Evolutionary conservation across 2,113 vertebrate genomes (phyloP), one percentile per base, ranked within the genome.

Genomic region (Cariama cristata): DNA sequence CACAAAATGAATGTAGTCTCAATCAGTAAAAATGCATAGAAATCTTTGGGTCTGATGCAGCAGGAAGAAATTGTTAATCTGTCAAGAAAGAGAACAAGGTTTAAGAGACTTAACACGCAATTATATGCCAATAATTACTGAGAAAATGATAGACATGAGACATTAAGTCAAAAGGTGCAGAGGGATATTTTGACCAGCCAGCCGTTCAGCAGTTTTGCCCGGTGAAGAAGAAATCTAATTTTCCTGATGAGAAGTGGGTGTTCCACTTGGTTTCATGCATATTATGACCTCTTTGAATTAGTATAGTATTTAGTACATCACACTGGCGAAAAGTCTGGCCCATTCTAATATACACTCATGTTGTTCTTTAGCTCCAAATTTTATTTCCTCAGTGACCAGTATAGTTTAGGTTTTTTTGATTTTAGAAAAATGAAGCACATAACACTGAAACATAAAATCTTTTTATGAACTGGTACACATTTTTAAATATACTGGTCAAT

Each of bases 1-100:
- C 53, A 94, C 76, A 95, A 90, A 90, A 86, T 35, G 42, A 74
- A 86, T 23, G 7, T 20, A 83, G 86, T 84, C 75, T 92, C 79
- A 90, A 84, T 68, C 66, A 94, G 82, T 93, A 96, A 93, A 97
- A 95, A 81, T 17, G 64, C 84, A 96, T 50, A 86, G 90, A 92
- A 97, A 96, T 92, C 82, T 93, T 87, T 90, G 95, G 74, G 52
- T 82, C 81, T 82, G 76, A 79, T 64, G 56, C n/a, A 66, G 42
- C 52, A 20, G 81, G 55, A 76, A 89, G 53, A 92, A 94, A 81
- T 88, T 84, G 50, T 49, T 94, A 44, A 92, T 85, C 69, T 84
- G 72, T 94, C 87, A 90, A 81, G 93, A 84, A 87, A 94, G n/a
- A 69, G 56, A 81, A 77, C 79, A 63, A 96, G 49, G 76, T 82